Evolutionary conservation across 2,113 vertebrate species (phyloP).

Genomic region (Apaloderma vittatum): DNA sequence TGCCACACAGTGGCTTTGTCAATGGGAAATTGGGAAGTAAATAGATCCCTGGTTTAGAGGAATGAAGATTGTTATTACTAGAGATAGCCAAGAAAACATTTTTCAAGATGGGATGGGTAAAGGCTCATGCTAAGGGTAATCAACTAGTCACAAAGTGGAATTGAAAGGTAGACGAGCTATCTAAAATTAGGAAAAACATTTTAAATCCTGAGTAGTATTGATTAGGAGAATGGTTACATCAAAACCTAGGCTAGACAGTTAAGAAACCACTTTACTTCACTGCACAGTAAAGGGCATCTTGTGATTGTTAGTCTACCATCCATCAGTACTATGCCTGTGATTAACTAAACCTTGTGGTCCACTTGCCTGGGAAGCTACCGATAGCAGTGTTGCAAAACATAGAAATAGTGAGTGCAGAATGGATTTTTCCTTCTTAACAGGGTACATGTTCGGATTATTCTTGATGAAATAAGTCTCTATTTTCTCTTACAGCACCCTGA

Average conservation of each 20-base stretch:
- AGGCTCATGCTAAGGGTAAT: background rate
- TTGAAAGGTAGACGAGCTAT: background rate
- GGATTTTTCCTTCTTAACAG: too few relatives aligned
- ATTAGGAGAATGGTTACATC: background rate
- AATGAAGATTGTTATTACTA: background rate
- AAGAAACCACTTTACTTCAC: background rate
- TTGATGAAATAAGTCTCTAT: too few relatives aligned
- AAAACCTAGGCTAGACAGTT: background rate
- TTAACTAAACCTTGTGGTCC: too few relatives aligned
- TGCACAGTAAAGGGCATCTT: background rate
- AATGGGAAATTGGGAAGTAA: background rate
- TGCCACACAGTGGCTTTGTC: background rate
- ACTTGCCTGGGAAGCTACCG: too few relatives aligned
- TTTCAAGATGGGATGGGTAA: background rate
- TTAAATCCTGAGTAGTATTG: background rate
- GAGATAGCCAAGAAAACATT: background rate
- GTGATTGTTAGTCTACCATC: too few relatives aligned
- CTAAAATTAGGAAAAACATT: background rate
- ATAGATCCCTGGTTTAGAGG: background rate
- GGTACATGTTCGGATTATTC: too few relatives aligned
- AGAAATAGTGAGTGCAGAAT: too few relatives aligned
- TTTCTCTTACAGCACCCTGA: too few relatives aligned
- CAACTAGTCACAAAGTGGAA: background rate
- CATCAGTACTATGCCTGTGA: too few relatives aligned
- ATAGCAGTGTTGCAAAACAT: too few relatives aligned